Evolutionary conservation across 2,888 invertebrate species (phyloP).

Genomic region (Hyles lineata): DNA sequence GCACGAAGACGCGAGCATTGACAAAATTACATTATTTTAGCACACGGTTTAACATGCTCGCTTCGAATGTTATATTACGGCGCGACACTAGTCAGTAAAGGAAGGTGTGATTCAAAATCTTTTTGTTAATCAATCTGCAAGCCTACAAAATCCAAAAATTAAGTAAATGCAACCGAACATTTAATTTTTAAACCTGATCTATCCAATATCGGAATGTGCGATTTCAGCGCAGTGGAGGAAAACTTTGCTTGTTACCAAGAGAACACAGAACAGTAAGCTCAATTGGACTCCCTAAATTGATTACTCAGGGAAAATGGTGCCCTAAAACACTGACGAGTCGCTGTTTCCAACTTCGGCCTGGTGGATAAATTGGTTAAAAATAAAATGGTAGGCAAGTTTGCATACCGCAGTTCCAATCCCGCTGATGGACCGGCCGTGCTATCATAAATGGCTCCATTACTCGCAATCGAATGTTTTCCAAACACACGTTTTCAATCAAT

Average conservation of each 20-base stretch:
- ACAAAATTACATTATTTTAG: too few relatives aligned
- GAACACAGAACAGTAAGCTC: background rate
- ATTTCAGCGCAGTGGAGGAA: background rate
- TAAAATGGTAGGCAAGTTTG: background rate
- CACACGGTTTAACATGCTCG: too few relatives aligned
- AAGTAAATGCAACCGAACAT: background rate
- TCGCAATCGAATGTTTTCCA: constrained; percentile 1
- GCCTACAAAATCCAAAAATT: too few relatives aligned
- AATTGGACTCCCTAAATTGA: background rate
- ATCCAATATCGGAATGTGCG: background rate
- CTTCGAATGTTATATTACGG: too few relatives aligned
- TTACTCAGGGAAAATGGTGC: background rate
- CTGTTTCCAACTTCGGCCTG: background rate
- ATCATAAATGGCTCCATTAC: constrained; percentile 19
- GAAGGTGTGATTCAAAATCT: too few relatives aligned
- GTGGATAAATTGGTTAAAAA: background rate
- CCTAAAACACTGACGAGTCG: background rate
- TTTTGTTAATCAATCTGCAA: too few relatives aligned
- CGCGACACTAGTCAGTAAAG: too few relatives aligned
- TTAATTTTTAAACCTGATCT: background rate
- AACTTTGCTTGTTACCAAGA: background rate
- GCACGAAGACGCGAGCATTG: too few relatives aligned
- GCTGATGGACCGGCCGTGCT: constrained; percentile 7
- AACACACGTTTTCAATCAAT: constrained; percentile 20
- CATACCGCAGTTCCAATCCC: background rate